phyloP scores from a whole-genome alignment of 1,140 invertebrate species.

The Paralvinella palmiformis region DNA sequence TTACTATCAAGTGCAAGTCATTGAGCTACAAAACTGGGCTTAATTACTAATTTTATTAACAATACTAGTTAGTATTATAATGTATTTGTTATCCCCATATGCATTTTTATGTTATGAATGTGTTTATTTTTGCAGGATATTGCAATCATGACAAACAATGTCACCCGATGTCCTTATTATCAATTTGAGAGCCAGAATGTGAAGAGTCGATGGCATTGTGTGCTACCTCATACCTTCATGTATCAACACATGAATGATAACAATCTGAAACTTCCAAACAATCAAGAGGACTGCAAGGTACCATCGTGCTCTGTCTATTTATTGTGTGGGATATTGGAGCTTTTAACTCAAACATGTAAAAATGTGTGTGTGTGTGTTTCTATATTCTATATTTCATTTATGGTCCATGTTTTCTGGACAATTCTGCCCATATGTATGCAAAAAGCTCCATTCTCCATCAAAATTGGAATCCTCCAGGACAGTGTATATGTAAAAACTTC shows the following conservation, averaged over 20 bases:
- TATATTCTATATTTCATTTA: background rate
- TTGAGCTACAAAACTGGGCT: background rate
- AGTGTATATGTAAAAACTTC: too few species aligned
- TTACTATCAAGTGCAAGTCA: background rate
- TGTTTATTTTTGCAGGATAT: conserved; percentile 37
- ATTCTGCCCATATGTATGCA: too few species aligned
- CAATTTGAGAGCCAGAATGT: conserved; percentile 44
- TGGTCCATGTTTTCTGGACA: too few species aligned
- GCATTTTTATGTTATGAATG: background rate
- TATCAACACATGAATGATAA: conserved; percentile 20
- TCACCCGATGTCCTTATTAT: conserved; percentile 37
- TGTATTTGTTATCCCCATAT: background rate
- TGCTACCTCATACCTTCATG: conserved; percentile 26
- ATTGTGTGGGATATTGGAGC: too few species aligned
- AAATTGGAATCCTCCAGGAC: too few species aligned
- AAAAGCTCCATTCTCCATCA: too few species aligned
- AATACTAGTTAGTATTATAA: background rate
- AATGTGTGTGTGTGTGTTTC: background rate
- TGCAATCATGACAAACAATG: conserved; percentile 46
- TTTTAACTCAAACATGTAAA: background rate
- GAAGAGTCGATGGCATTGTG: conserved; percentile 38
- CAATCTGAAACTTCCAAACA: conserved; percentile 37
- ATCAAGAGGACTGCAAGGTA: conserved; percentile 43
- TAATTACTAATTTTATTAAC: background rate
- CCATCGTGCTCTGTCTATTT: conserved; percentile 1